Percentiles rank a stretch among this genome's conserved stretches.
Conservation (phyloP, 1,140 invertebrate genomes). For the Eciton burchellii region DNA sequence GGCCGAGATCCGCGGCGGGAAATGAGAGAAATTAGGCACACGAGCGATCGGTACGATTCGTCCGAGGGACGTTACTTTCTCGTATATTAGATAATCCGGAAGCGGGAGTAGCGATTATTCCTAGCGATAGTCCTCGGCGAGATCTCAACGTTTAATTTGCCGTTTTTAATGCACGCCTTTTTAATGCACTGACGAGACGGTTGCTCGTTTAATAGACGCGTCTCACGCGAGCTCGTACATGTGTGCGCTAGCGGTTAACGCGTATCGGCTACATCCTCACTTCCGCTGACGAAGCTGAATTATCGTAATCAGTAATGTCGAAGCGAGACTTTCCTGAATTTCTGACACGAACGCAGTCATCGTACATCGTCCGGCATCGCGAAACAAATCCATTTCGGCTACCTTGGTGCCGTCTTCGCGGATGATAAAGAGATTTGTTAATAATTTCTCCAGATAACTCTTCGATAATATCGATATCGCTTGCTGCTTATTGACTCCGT, state of each 20-base stretch:
- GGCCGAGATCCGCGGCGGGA: constrained; percentile 26
- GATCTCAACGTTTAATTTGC: constrained; percentile 23
- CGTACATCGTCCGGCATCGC: background rate
- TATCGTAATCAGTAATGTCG: background rate
- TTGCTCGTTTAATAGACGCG: background rate
- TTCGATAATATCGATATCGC: background rate
- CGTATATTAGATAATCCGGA: constrained; percentile 69
- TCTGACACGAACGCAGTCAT: background rate
- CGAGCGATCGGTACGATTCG: constrained; percentile 27
- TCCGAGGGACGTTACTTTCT: constrained; percentile 45
- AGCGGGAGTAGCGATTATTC: constrained; percentile 34
- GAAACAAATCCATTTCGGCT: background rate
- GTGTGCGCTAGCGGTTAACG: background rate
- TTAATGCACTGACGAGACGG: background rate
- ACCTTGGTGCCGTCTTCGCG: background rate
- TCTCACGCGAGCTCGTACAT: constrained; percentile 26
- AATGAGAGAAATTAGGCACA: constrained; percentile 56
- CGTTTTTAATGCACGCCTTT: background rate
- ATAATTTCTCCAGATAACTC: constrained; percentile 15
- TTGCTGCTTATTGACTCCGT: constrained; percentile 5
- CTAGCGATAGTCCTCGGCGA: background rate
- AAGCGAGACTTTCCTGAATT: background rate
- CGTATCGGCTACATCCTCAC: background rate
- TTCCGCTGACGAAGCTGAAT: background rate
- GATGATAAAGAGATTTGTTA: background rate